Evolutionary conservation across 2,888 invertebrate species (phyloP), one percentile per base, ranked within the genome.

Genomic region (Eristalinus sepulchralis): DNA sequence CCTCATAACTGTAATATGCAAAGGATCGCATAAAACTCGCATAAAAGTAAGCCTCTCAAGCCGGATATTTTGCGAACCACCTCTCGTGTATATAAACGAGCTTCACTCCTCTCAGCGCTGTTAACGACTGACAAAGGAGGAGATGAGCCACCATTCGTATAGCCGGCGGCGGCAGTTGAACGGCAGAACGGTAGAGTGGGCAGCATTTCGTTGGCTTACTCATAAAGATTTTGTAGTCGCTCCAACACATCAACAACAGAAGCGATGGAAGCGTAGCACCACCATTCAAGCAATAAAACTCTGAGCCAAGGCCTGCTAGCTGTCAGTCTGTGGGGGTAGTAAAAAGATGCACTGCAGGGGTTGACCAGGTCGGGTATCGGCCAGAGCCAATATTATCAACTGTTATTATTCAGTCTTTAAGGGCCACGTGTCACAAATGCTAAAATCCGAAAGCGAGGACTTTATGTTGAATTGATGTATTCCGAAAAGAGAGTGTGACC

Each of bases 331-430:
- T 53, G 53, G 33, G 2, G n/a, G 9, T 60, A 68, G 57, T 67
- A 33, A 67, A 67, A 47, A 47, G 59, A 67, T 76, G 59, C 59
- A 67, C 67, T 67, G 59, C 66, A 33, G 33, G 75, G 55, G 59
- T 66, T 75, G 57, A 20, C 17, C 39, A 47, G 39, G 39, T n/a
- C 22, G 36, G 17, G 1, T 22, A 57, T 24, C 66, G 36, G n/a
- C 24, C 57, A 59, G 64, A 59, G 22, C 63, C 70, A 78, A 64
- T 71, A 71, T 64, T 64, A 71, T 78, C 71, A 59, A 8, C 47
- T 70, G 64, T 31, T 39, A 62, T 78, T 78, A 78, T 71, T 78
- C 63, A 22, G 47, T 64, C 71, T 78, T 78, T 71, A 59, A 64
- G 55, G 1, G 31, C 57, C 20, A 47, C 70, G 78, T 78, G 70